phyloP scores from a whole-genome alignment of 2,888 invertebrate genomes.

The Drosophila borborema region DNA sequence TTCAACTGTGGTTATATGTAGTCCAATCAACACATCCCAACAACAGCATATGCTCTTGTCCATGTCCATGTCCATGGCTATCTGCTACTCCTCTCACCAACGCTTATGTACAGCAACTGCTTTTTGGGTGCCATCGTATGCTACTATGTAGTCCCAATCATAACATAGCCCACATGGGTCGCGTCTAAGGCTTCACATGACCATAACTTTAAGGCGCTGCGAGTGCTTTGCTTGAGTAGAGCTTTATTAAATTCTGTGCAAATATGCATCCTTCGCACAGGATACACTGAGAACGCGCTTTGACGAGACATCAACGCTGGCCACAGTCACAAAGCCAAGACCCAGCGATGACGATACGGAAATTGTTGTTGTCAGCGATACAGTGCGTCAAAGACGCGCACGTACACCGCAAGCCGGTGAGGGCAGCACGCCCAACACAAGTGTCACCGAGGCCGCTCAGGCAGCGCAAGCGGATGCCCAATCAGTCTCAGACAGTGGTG shows the following conservation, averaged over 20 bases:
- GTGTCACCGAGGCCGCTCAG: constrained; percentile 50
- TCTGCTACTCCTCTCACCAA: constrained; percentile 50
- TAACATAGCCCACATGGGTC: constrained; percentile 18
- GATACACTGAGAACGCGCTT: constrained; percentile 75
- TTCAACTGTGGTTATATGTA: constrained; percentile 58
- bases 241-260: constrained; percentile 37
- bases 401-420: constrained; percentile 83
- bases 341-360: constrained; percentile 85
- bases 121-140: constrained; percentile 32
- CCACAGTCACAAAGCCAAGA: constrained; percentile 18
- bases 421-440: constrained; percentile 29
- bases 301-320: constrained; percentile 63
- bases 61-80: constrained; percentile 25
- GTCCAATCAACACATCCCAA: constrained; percentile 49
- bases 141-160: constrained; percentile 9
- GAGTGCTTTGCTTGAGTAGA: constrained; percentile 8
- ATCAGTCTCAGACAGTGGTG: constrained; percentile 39
- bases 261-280: constrained; percentile 66
- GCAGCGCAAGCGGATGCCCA: constrained; percentile 27
- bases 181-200: constrained; percentile 11
- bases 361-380: constrained; percentile 87
- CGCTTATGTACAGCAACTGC: constrained; percentile 60
- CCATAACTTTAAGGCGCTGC: constrained; percentile 15
- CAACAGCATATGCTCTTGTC: constrained; percentile 20
- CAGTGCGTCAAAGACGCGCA: constrained; percentile 87